These are phyloP conservation scores for Podabrus alpinus DNA, from an alignment of 2,888 invertebrate species.

Conservation along the genomic window DNA sequence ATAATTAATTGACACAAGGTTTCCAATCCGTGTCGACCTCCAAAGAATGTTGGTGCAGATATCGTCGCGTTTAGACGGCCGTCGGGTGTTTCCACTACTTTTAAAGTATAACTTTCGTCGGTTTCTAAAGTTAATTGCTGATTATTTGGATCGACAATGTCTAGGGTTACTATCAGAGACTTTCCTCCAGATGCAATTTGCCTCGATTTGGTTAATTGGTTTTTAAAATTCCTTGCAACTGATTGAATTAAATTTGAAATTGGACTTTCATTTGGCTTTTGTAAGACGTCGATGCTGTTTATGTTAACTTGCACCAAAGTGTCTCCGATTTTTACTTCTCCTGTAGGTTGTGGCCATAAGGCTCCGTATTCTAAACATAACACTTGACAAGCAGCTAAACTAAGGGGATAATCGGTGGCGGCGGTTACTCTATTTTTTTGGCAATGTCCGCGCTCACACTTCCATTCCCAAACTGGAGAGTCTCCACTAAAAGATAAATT, in stretches of 20 bases:
- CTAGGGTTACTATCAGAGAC: slow-evolving; percentile 51
- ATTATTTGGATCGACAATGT: slow-evolving; percentile 40
- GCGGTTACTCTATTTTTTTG: slow-evolving; percentile 53
- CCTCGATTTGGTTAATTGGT: slow-evolving; percentile 39
- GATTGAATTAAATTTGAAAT: slow-evolving; percentile 40
- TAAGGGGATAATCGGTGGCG: slow-evolving; percentile 51
- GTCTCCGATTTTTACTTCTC: slow-evolving; percentile 60
- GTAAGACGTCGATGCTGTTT: slow-evolving; percentile 60
- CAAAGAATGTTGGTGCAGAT: slow-evolving; percentile 65
- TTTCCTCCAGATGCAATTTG: slow-evolving; percentile 51
- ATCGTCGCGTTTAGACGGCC: slow-evolving; percentile 63
- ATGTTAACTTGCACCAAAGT: slow-evolving; percentile 58
- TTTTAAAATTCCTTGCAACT: slow-evolving; percentile 44
- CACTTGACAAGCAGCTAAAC: slow-evolving; percentile 66
- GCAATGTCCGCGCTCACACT: slow-evolving; percentile 61
- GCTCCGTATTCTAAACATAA: slow-evolving; percentile 64
- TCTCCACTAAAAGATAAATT: neutral
- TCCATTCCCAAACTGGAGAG: slow-evolving; percentile 59
- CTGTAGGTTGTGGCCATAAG: slow-evolving; percentile 70
- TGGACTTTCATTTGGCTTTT: slow-evolving; percentile 45
- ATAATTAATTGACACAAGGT: slow-evolving; percentile 70
- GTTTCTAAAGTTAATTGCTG: slow-evolving; percentile 57
- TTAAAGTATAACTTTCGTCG: slow-evolving; percentile 64
- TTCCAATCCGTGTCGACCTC: slow-evolving; percentile 69
- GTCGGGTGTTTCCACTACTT: slow-evolving; percentile 53